Conservation (phyloP, 2,797 vertebrate genomes). For the Eremophila alpestris region DNA sequence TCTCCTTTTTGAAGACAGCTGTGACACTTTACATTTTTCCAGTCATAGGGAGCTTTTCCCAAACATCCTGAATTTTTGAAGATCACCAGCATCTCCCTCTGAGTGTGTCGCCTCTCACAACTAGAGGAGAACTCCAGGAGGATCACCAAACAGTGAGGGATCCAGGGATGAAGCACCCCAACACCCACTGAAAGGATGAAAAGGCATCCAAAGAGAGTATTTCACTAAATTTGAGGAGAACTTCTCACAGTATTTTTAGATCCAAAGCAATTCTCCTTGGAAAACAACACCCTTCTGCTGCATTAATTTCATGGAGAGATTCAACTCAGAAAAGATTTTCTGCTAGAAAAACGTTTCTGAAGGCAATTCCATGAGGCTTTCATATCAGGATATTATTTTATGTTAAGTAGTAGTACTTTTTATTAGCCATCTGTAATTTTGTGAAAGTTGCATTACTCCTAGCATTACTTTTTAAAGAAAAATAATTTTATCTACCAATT, state of each 20-base stretch:
- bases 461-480: neutral
- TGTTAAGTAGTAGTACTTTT: neutral
- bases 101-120: fast-evolving
- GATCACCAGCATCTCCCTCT: neutral
- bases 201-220: neutral
- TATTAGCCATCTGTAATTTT: neutral
- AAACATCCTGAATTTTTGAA: neutral
- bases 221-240: neutral
- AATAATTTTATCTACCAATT: neutral
- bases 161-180: fast-evolving
- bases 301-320: neutral
- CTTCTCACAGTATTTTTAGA: neutral
- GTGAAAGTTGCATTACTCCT: neutral
- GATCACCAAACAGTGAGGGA: fast-evolving
- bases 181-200: neutral
- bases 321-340: neutral
- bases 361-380: neutral
- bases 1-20: neutral
- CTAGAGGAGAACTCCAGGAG: neutral
- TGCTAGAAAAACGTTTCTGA: neutral
- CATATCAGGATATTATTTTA: neutral
- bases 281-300: neutral
- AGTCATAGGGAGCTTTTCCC: neutral
- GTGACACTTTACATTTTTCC: neutral
- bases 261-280: neutral